Percentiles rank a stretch among this genome's conserved stretches.
These are phyloP conservation scores for Lateolabrax maculatus DNA, from an alignment of 2,797 vertebrate genomes.

Conservation along the genomic window DNA sequence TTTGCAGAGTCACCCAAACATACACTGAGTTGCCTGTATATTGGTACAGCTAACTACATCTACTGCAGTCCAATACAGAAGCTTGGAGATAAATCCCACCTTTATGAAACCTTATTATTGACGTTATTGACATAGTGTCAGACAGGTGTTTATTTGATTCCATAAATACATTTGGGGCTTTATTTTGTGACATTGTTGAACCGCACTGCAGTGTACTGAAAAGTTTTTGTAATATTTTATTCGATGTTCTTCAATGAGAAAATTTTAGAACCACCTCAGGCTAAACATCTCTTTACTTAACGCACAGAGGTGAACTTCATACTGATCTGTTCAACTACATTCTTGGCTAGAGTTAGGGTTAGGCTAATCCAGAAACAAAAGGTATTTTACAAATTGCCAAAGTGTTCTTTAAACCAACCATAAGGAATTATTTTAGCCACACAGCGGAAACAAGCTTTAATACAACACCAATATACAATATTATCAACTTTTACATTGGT, in stretches of 20 bases:
- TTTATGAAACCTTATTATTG: background rate
- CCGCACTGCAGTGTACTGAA: background rate
- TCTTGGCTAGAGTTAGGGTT: no score
- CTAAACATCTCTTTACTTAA: background rate
- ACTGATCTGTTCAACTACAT: no score
- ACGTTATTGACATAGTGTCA: background rate
- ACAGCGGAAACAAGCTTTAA: background rate
- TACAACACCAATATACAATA: no score
- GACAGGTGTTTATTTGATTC: background rate
- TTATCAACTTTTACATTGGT: no score
- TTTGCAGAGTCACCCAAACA: constrained; percentile 39
- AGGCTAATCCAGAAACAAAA: no score
- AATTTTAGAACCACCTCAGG: no score
- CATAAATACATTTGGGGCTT: background rate
- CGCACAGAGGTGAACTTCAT: background rate
- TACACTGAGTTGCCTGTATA: background rate
- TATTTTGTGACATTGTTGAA: background rate
- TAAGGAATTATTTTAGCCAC: no score
- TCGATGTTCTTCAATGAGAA: no score
- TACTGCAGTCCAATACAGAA: background rate
- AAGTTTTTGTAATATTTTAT: background rate
- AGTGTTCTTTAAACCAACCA: no score
- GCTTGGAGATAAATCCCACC: background rate
- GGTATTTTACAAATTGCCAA: no score
- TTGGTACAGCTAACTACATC: background rate